These are phyloP conservation scores for Telmatochromis bifrenatus DNA, from an alignment of 2,113 vertebrate species.

Conservation along the genomic window DNA sequence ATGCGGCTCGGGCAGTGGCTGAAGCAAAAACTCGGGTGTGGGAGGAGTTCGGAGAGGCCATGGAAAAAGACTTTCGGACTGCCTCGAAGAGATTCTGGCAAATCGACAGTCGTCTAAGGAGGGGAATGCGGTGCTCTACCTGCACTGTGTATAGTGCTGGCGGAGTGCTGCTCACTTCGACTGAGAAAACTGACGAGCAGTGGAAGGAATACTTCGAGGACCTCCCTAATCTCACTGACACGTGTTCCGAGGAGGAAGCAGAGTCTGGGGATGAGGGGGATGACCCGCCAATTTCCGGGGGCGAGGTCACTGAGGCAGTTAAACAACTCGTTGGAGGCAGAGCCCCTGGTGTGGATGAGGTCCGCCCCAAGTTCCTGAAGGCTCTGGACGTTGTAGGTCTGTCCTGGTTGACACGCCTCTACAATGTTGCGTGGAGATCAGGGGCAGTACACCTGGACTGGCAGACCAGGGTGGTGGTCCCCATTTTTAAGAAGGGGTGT, in stretches of 20 bases:
- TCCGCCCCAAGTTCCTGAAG: accelerated
- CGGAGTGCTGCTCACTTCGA: accelerated
- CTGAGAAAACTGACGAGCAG: accelerated
- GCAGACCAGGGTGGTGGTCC: background rate
- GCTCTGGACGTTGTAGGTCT: background rate
- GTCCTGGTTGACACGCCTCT: background rate
- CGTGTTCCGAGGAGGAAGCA: accelerated
- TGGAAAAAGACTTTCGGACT: background rate
- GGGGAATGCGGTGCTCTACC: accelerated
- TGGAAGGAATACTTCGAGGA: background rate
- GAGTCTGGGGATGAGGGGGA: accelerated
- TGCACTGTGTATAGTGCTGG: background rate
- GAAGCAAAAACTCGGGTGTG: background rate
- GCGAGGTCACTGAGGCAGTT: background rate
- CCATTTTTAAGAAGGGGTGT: background rate
- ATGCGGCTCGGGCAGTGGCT: accelerated
- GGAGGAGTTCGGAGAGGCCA: accelerated
- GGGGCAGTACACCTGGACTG: background rate
- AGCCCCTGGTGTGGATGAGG: background rate
- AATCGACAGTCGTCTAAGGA: background rate
- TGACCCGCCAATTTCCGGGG: accelerated
- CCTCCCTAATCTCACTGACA: accelerated
- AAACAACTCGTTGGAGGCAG: background rate
- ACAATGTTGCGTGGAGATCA: background rate
- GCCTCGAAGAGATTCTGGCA: background rate